Percentiles rank a stretch among this genome's conserved stretches.
phyloP scores from a whole-genome alignment of 2,113 vertebrate species.

The Myxocyprinus asiaticus region DNA sequence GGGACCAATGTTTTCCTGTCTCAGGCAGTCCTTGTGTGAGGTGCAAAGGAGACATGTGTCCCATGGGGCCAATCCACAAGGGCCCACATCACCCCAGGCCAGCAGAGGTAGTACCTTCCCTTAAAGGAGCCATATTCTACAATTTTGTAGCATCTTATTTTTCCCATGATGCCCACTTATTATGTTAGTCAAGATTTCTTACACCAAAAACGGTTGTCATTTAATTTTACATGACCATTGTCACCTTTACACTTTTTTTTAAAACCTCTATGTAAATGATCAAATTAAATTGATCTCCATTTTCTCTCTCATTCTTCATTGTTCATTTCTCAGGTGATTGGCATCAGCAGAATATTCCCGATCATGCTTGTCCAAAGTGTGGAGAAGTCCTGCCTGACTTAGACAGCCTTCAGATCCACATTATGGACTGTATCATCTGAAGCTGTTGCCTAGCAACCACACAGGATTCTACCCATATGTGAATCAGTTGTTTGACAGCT shows the following conservation, averaged over 20 bases:
- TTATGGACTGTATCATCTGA: slow-evolving; percentile 98
- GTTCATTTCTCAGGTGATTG: slow-evolving; percentile 27
- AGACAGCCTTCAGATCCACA: slow-evolving; percentile 94
- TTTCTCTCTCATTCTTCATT: not conserved
- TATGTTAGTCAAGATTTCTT: no score
- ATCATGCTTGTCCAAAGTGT: slow-evolving; percentile 93
- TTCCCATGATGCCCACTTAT: no score
- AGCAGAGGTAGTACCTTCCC: no score
- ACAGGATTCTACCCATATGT: not conserved
- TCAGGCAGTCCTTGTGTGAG: slow-evolving; percentile 84
- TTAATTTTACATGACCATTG: no score
- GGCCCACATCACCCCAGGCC: slow-evolving; percentile 50
- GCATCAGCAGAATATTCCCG: slow-evolving; percentile 75
- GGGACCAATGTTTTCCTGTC: not conserved
- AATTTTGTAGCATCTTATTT: no score
- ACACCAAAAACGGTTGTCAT: no score
- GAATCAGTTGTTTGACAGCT: not conserved
- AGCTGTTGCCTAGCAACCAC: slow-evolving; percentile 9
- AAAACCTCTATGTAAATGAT: no score
- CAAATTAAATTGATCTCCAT: no score
- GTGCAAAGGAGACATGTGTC: slow-evolving; percentile 87
- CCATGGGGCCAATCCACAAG: slow-evolving; percentile 64
- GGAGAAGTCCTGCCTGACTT: slow-evolving; percentile 89
- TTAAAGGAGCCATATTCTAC: no score
- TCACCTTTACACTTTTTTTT: no score